A percentile compares a stretch with the other conserved stretches of the same genome.
phyloP scores from a whole-genome alignment of 2,888 invertebrate genomes.

The Ectobius pallidus region DNA sequence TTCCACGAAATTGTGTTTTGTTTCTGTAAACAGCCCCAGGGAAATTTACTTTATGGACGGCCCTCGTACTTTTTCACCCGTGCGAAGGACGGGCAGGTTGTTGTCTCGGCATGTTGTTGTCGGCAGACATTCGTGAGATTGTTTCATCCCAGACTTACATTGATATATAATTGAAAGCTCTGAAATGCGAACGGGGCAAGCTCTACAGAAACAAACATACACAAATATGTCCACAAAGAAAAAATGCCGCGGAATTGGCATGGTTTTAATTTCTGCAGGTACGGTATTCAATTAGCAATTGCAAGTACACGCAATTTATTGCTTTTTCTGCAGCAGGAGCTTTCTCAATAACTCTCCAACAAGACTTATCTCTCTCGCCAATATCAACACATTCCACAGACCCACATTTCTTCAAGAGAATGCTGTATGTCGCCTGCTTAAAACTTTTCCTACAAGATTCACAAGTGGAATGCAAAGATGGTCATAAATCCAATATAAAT shows the following conservation, averaged over 20 bases:
- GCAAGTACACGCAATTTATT: not conserved
- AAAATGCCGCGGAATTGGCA: not conserved
- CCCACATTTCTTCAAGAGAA: constrained; percentile 7
- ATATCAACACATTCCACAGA: constrained; percentile 1
- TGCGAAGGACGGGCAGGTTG: too few relatives aligned
- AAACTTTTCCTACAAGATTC: too few relatives aligned
- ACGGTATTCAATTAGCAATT: not conserved
- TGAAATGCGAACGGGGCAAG: not conserved
- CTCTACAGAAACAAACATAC: not conserved
- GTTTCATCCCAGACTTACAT: not conserved
- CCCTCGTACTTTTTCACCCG: too few relatives aligned
- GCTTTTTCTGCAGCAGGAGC: not conserved
- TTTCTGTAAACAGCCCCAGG: too few relatives aligned
- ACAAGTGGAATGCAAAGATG: too few relatives aligned
- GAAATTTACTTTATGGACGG: too few relatives aligned
- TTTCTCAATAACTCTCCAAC: not conserved
- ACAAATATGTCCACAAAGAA: too few relatives aligned
- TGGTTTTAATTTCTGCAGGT: not conserved
- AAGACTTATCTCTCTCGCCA: not conserved
- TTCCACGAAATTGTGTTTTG: too few relatives aligned
- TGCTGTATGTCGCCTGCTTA: too few relatives aligned
- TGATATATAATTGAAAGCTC: not conserved
- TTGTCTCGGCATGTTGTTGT: too few relatives aligned
- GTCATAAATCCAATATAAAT: too few relatives aligned
- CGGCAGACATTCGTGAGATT: constrained; percentile 2